Base-by-base conservation (phyloP, 1,140 invertebrate genomes). In the Oreohelix idahoensis region DNA sequence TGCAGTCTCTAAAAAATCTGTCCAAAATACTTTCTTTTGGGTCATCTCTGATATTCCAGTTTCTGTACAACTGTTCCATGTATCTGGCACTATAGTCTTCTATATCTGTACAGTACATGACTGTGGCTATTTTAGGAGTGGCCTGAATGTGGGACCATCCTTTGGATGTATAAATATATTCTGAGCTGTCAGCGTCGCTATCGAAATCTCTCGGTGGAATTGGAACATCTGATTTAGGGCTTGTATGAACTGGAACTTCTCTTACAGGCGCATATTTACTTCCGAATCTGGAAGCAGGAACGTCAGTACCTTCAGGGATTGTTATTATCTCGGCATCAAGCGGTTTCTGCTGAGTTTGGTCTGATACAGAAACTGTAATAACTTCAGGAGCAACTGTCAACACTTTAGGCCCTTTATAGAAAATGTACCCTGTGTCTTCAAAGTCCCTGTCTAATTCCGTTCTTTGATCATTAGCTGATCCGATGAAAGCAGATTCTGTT, bases 191-290 rank as follows among this genome's bases (percentile, higher is more conserved):
- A 1, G 76, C 76, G 10, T 78, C 76, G 51, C 76, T 78, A n/a
- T 78, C 76, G 32, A 78, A 78, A 39, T 78, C 76, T 58, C 76
- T 42, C 10, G 51, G 76, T 15, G 76, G 76, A 36, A 78, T 78
- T 29, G 76, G 76, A 0, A 78, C 53, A 8, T 63, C 26, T 39
- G 53, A 11, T 17, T 49, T 49, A 17, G 17, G 8, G 8, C 45
- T 49, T 49, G 10, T 49, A 49, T 49, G 17, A 11, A 8, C 17
- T 49, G 17, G 10, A 49, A 49, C 45, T 11, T 49, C 45, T 49
- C 17, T 49, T 11, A n/a, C n/a, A n/a, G n/a, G n/a, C n/a, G n/a
- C n/a, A 10, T 17, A n/a, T 49, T 49, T 8, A 10, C 45, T 49
- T 49, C 17, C 8, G 8, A 49, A 17, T 10, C 45, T 17, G 17